Percentiles rank a stretch among this genome's conserved stretches.
Conservation (phyloP, 2,888 invertebrate species). For the Graphium colonna region DNA sequence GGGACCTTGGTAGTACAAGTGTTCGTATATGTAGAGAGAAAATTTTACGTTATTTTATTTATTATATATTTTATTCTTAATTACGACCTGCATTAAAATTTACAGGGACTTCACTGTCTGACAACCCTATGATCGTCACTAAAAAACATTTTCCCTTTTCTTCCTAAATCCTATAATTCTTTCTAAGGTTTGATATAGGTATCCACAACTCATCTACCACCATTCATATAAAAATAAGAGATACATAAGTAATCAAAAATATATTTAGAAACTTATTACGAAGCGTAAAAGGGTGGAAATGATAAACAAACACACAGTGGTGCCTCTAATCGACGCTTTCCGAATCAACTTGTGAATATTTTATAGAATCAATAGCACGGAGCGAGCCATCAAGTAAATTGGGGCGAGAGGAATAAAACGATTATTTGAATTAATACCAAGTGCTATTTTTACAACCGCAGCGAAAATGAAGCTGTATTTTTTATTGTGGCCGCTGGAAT, state of each 20-base stretch:
- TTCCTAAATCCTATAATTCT: too few relatives aligned
- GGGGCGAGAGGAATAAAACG: constrained; percentile 28
- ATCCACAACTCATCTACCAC: too few relatives aligned
- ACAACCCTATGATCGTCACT: too few relatives aligned
- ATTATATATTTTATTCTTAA: too few relatives aligned
- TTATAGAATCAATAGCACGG: constrained; percentile 43
- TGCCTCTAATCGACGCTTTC: constrained; percentile 30
- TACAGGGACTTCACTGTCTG: too few relatives aligned
- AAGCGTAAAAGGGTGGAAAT: constrained; percentile 23
- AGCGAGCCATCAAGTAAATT: constrained; percentile 28
- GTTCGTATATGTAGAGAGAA: too few relatives aligned
- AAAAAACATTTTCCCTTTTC: too few relatives aligned
- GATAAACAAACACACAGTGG: constrained; percentile 26
- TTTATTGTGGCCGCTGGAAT: constrained; percentile 13
- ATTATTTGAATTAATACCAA: constrained; percentile 23
- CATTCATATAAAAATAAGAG: too few relatives aligned
- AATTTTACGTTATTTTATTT: too few relatives aligned
- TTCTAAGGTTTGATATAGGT: too few relatives aligned
- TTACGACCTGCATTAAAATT: too few relatives aligned
- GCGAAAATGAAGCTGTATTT: constrained; percentile 21
- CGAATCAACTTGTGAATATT: constrained; percentile 43
- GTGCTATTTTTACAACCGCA: constrained; percentile 25
- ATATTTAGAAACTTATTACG: constrained; percentile 17
- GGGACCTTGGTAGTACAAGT: too few relatives aligned
- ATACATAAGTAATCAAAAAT: constrained; percentile 12